phyloP scores from a whole-genome alignment of 2,797 vertebrate species.

The Dermochelys coriacea region DNA sequence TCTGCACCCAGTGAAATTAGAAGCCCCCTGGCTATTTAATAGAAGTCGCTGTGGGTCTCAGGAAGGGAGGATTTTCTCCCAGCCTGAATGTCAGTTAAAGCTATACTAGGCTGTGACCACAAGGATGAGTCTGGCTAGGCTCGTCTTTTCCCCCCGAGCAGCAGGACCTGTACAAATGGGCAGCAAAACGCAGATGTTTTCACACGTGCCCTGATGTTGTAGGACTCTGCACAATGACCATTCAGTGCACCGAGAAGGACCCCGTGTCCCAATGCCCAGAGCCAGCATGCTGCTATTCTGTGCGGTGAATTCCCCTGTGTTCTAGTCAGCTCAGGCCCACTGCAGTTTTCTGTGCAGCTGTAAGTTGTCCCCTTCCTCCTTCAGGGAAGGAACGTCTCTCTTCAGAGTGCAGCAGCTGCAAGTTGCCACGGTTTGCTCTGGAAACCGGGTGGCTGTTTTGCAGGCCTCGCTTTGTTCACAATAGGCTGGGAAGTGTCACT shows the following conservation, averaged over 20 bases:
- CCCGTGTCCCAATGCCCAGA: background rate
- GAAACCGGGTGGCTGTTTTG: background rate
- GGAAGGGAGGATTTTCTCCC: background rate
- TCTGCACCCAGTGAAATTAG: background rate
- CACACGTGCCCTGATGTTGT: background rate
- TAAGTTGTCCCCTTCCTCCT: background rate
- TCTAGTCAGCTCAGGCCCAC: accelerated
- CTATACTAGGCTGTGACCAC: background rate
- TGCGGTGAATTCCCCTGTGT: accelerated
- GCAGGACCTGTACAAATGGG: background rate
- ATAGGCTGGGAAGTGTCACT: background rate
- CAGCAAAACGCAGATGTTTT: background rate
- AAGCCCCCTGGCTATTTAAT: background rate
- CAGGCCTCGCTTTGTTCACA: background rate
- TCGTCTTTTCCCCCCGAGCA: background rate
- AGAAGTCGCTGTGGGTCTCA: background rate
- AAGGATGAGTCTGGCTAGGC: background rate
- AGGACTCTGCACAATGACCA: background rate
- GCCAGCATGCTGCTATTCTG: too few relatives aligned
- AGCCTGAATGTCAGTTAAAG: background rate
- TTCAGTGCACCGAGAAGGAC: background rate
- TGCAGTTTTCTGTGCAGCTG: background rate
- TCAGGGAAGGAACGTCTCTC: accelerated
- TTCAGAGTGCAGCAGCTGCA: background rate
- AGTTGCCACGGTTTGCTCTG: background rate